Evolutionary conservation across 2,888 invertebrate species (phyloP).

Genomic region (Conops quadrifasciatus): DNA sequence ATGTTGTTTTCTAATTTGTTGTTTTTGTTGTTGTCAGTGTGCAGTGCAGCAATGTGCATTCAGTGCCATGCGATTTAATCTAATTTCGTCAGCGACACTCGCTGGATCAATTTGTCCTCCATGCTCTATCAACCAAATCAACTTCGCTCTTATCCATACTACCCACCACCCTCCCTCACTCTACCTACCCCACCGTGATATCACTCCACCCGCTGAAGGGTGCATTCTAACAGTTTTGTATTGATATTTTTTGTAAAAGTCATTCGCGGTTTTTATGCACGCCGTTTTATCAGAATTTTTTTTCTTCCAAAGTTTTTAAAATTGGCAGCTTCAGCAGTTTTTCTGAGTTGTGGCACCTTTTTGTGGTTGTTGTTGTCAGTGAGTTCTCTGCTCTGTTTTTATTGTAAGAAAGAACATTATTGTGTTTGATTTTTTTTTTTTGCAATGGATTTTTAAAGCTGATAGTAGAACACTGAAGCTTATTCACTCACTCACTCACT

Average conservation of each 20-base stretch:
- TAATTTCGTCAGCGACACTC: background rate
- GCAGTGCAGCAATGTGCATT: no score
- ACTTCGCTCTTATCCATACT: background rate
- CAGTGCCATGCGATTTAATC: slow-evolving; percentile 9
- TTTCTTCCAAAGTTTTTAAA: slow-evolving; percentile 9
- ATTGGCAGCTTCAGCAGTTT: slow-evolving; percentile 25
- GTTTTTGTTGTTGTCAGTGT: background rate
- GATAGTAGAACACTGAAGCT: slow-evolving; percentile 2
- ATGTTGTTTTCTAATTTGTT: background rate
- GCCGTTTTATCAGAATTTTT: background rate
- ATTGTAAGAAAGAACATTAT: no score
- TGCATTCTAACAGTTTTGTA: background rate
- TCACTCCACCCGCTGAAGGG: background rate
- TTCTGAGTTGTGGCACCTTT: background rate
- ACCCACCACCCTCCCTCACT: no score
- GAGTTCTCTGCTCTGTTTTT: background rate
- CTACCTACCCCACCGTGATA: background rate
- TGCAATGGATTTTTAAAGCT: background rate
- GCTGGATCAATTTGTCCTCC: background rate
- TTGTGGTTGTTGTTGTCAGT: no score
- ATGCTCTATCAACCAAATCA: background rate
- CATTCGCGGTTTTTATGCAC: slow-evolving; percentile 7
- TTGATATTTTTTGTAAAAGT: slow-evolving; percentile 12
- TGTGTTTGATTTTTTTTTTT: no score
- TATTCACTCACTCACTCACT: background rate